These are phyloP conservation scores for Limulus polyphemus DNA, from an alignment of 2,888 invertebrate species.

Conservation along the genomic window DNA sequence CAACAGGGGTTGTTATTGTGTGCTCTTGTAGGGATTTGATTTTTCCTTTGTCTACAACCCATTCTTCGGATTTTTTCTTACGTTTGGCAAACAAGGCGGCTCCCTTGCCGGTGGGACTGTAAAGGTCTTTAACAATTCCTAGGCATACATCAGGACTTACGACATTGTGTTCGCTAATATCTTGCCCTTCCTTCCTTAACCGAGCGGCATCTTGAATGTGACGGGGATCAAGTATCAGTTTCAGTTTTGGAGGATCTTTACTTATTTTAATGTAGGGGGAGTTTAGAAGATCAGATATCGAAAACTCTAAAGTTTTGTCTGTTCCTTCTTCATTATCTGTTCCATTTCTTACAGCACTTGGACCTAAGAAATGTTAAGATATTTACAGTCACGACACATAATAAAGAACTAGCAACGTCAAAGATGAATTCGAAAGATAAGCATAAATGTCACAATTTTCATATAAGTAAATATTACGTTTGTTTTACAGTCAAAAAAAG, in stretches of 20 bases:
- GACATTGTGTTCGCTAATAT: conserved; percentile 40
- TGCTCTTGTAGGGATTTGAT: conserved; percentile 2
- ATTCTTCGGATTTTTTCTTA: conserved; percentile 67
- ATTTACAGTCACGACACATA: no score
- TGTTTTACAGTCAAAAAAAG: no score
- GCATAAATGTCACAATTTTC: no score
- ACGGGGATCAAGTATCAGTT: conserved; percentile 62
- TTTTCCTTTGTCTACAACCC: conserved; percentile 56
- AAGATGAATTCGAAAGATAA: no score
- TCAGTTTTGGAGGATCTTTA: conserved; percentile 47
- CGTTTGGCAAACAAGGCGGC: conserved; percentile 74
- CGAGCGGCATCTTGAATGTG: conserved; percentile 56
- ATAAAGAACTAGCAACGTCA: no score
- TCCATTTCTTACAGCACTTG: no score
- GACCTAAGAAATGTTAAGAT: no score
- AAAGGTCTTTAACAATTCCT: conserved; percentile 63
- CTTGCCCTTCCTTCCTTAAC: conserved; percentile 51
- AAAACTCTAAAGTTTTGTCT: no score
- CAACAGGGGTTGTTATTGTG: background rate
- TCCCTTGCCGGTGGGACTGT: conserved; percentile 64
- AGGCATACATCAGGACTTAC: conserved; percentile 59
- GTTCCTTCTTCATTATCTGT: no score
- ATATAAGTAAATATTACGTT: no score
- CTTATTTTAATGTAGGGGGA: conserved; percentile 23
- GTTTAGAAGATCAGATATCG: background rate